Evolutionary conservation across 2,888 invertebrate genomes (phyloP).

Genomic region (Antheraea assamensis): DNA sequence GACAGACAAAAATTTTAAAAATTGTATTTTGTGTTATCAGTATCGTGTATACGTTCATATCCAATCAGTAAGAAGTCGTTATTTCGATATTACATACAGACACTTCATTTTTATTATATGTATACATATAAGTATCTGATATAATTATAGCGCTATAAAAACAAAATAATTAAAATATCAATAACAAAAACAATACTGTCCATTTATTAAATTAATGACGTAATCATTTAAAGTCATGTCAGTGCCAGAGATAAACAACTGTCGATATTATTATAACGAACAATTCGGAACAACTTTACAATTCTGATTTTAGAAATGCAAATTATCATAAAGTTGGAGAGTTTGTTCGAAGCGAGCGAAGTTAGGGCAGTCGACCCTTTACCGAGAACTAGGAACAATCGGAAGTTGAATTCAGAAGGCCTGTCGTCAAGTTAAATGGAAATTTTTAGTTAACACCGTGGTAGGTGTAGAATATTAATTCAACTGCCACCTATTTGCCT

Average conservation of each 20-base stretch:
- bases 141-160: no score
- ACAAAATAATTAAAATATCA: no score
- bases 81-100: no score
- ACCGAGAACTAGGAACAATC: not conserved
- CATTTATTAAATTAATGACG: not conserved
- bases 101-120: no score
- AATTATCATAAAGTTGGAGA: slow-evolving; percentile 6
- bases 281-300: not conserved
- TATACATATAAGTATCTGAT: no score
- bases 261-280: not conserved
- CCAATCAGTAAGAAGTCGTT: no score
- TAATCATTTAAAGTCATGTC: not conserved
- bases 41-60: no score
- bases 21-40: no score
- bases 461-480: not conserved
- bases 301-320: not conserved
- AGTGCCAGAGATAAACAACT: not conserved
- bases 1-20: no score
- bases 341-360: not conserved
- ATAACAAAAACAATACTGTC: no score
- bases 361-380: not conserved
- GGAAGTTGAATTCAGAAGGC: not conserved
- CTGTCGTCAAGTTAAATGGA: not conserved
- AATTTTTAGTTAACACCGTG: not conserved
- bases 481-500: no score